phyloP scores from a whole-genome alignment of 2,113 vertebrate species.

The Indicator indicator region DNA sequence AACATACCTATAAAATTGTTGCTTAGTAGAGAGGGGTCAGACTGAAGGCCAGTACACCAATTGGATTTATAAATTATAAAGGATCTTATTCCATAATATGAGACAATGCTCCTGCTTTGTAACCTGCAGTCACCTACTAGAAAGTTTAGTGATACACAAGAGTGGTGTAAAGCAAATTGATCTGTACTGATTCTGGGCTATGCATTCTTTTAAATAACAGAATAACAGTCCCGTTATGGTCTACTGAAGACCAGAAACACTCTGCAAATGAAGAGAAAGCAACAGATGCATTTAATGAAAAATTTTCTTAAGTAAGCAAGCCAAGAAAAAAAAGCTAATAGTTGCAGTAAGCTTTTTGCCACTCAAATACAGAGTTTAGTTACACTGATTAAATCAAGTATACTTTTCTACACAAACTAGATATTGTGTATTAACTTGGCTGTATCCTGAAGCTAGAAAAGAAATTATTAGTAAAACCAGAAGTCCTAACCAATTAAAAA shows the following conservation, averaged over 20 bases:
- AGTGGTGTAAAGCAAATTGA: not conserved
- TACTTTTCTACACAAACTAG: not conserved
- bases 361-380: not conserved
- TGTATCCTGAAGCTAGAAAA: not conserved
- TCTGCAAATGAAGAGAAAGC: not conserved
- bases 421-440: not conserved
- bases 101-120: not conserved
- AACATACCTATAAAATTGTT: not conserved
- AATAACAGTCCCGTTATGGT: accelerated
- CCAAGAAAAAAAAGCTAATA: not conserved
- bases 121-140: not conserved
- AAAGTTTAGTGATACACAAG: not conserved
- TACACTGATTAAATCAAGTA: not conserved
- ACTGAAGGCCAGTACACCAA: not conserved
- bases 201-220: not conserved
- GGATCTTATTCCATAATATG: not conserved
- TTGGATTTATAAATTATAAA: not conserved
- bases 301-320: not conserved
- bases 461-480: not conserved
- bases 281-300: not conserved
- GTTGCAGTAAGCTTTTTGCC: not conserved
- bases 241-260: not conserved
- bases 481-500: not conserved
- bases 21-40: not conserved
- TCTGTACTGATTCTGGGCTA: not conserved